phyloP scores from a whole-genome alignment of 2,888 invertebrate species.

The Sabatieria punctata region DNA sequence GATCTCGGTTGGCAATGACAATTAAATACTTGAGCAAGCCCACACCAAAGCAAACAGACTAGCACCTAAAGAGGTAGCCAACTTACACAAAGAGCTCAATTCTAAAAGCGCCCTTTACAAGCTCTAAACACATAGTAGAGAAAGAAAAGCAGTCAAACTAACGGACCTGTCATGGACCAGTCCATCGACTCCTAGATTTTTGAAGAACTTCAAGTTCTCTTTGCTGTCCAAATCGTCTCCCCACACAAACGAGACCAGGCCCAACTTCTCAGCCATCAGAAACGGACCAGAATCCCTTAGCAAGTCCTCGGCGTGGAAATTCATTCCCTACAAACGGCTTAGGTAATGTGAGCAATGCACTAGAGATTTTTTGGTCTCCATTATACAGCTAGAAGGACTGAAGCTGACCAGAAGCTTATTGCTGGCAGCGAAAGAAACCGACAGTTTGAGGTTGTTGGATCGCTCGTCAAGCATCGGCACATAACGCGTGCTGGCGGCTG shows the following conservation, averaged over 20 bases:
- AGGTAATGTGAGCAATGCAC: no score
- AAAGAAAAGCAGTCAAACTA: no score
- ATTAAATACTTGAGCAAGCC: no score
- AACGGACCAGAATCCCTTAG: slow-evolving; percentile 50
- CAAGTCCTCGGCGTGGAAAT: slow-evolving; percentile 72
- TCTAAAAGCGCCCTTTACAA: no score
- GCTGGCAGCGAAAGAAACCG: slow-evolving; percentile 61
- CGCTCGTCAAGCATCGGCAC: slow-evolving; percentile 65
- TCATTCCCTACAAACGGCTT: slow-evolving; percentile 48
- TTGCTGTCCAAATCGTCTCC: slow-evolving; percentile 85
- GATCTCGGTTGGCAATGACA: no score
- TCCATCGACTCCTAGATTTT: slow-evolving; percentile 74
- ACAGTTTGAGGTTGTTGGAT: slow-evolving; percentile 59
- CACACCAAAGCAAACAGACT: no score
- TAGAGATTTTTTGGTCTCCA: neutral
- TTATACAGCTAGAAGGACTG: neutral
- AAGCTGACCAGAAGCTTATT: slow-evolving; percentile 51
- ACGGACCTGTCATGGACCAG: slow-evolving; percentile 92
- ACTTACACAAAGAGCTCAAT: no score
- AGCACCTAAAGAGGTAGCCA: no score
- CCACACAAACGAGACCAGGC: slow-evolving; percentile 85
- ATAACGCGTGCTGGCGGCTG: slow-evolving; percentile 52
- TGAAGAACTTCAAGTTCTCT: slow-evolving; percentile 63
- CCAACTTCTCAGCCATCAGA: slow-evolving; percentile 49
- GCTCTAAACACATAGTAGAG: no score